Percentiles rank a stretch among this genome's conserved stretches.
These are phyloP conservation scores for Caerostris extrusa DNA, from an alignment of 1,140 invertebrate genomes.

Conservation along the genomic window DNA sequence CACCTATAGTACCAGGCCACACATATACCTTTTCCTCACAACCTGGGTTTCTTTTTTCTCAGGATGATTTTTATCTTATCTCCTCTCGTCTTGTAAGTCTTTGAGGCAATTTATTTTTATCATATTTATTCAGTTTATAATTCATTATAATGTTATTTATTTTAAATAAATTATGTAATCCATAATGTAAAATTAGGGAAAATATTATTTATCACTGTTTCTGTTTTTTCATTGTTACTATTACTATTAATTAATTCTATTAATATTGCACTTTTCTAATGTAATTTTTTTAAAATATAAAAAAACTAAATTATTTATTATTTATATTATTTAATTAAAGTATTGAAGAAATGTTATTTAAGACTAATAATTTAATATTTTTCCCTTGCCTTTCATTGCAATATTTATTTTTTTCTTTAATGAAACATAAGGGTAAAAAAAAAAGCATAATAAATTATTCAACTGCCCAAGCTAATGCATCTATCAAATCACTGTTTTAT, in stretches of 20 bases:
- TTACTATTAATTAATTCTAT: not conserved
- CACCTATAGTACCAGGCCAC: conserved; percentile 85
- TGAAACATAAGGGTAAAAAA: no score
- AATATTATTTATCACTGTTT: not conserved
- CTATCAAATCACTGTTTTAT: no score
- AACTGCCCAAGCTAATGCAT: no score
- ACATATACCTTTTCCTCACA: conserved; percentile 92
- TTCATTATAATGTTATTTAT: not conserved
- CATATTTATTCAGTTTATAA: not conserved
- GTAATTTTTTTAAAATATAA: not conserved
- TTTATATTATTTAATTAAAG: no score
- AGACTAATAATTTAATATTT: no score
- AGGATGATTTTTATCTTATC: conserved; percentile 92
- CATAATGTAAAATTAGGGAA: not conserved
- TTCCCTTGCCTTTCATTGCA: no score
- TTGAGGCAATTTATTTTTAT: not conserved
- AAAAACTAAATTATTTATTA: no score
- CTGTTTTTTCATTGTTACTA: not conserved
- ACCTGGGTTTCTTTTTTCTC: conserved; percentile 91
- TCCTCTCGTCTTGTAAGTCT: conserved; percentile 85
- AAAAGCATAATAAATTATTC: no score
- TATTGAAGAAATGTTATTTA: no score
- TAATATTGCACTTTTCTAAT: not conserved
- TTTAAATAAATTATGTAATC: not conserved
- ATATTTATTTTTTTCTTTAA: no score